Base-by-base conservation (phyloP, 2,797 vertebrate genomes). In the Phyllotis vaccarum region DNA sequence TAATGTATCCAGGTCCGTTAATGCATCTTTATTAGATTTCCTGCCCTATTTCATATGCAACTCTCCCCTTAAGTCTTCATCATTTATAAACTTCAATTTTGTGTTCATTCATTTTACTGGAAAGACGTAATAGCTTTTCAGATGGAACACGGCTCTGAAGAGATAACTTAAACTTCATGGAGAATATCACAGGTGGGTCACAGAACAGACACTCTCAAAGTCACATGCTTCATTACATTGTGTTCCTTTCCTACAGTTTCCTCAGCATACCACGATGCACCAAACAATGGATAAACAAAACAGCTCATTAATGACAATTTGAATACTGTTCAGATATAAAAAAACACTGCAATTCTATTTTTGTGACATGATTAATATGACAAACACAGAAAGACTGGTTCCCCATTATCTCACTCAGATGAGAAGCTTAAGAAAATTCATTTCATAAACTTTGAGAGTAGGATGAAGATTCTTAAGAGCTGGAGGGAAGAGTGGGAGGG, bases 1-100 rank as follows among this genome's bases (percentile, higher is more conserved):
- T 89, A 79, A 24, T 66, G 3, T 27, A 79, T 62, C 60, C 17
- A 19, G 46, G 5, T 34, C 95, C 7, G 70, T 85, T 66, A 49
- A 91, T 93, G 95, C 86, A 86, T 83, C 29, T 31, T 85, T 89
- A 83, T 40, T 52, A 91, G 62, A 91, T 94, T 91, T 91, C 19
- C 21, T 52, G 24, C 87, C 24, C 64, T 79, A 76, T 83, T 89
- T 95, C 19, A 64, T 74, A 58, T 24, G 2, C 29, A 91, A 83
- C 54, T 86, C 22, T 86, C 43, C 24, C 89, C 12, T 95, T 64
- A 14, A 72, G 43, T 66, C 76, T 89, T 80, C 80, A 40, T 86
- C 83, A 58, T 83, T 29, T 58, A 74, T 89, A 79, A 3, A 78
- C 31, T 54, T 89, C 21, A 94, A 68, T 78, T 82, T 54, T 34